These are phyloP conservation scores for Nysson spinosus DNA, from an alignment of 2,888 invertebrate species.

Conservation along the genomic window DNA sequence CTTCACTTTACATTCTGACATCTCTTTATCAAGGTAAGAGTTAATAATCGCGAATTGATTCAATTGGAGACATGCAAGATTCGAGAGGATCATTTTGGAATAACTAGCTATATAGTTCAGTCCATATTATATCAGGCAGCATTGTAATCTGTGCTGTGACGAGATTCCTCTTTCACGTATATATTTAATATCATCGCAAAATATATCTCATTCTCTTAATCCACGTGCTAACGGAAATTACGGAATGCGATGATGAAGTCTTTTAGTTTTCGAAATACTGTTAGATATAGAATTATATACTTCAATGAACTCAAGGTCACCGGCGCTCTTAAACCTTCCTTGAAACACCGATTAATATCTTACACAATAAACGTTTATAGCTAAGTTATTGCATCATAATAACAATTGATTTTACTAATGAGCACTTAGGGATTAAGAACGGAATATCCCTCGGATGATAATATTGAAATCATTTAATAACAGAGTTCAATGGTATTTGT, in stretches of 20 bases:
- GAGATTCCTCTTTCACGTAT: not conserved
- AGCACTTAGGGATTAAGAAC: conserved; percentile 25
- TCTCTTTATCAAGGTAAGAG: conserved; percentile 4
- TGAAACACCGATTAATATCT: conserved; percentile 23
- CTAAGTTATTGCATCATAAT: conserved; percentile 42
- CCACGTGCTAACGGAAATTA: not conserved
- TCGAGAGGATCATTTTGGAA: conserved; percentile 22
- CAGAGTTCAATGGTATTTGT: too few relatives aligned
- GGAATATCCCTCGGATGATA: conserved; percentile 7
- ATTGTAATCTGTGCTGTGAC: conserved; percentile 21
- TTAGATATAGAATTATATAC: too few relatives aligned
- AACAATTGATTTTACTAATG: conserved; percentile 25
- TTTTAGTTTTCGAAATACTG: too few relatives aligned
- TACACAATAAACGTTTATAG: conserved; percentile 30
- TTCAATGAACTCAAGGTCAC: too few relatives aligned
- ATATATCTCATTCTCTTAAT: not conserved
- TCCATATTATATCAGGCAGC: conserved; percentile 41
- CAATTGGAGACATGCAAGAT: conserved; percentile 24
- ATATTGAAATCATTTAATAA: too few relatives aligned
- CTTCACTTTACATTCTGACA: too few relatives aligned
- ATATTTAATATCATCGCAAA: conserved; percentile 1
- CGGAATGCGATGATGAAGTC: too few relatives aligned
- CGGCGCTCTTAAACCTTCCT: too few relatives aligned
- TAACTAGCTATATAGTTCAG: conserved; percentile 49
- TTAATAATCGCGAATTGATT: conserved; percentile 20